Evolutionary conservation across 2,113 vertebrate genomes (phyloP).

Genomic region (Cheirogaleus medius): DNA sequence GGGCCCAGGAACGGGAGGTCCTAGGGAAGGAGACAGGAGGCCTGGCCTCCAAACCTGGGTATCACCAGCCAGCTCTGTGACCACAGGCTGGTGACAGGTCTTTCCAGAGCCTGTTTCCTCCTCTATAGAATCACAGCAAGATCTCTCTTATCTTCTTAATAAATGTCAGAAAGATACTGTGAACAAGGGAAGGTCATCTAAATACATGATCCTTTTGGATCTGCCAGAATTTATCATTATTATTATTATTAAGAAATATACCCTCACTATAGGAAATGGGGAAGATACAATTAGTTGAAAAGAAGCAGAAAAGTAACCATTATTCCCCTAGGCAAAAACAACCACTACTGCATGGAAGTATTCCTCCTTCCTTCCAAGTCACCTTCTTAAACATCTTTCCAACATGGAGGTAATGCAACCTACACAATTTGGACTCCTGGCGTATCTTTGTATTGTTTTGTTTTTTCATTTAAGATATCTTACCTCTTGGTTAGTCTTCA

Average conservation of each 20-base stretch:
- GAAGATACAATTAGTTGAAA: neutral
- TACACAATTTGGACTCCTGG: neutral
- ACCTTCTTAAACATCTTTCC: neutral
- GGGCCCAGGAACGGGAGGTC: neutral
- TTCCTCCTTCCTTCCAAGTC: neutral
- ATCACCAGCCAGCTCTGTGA: neutral
- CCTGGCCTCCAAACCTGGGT: too few species aligned
- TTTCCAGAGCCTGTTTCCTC: neutral
- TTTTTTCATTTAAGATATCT: neutral
- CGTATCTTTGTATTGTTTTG: neutral
- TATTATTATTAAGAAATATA: neutral
- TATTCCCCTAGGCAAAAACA: neutral
- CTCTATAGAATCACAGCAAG: neutral
- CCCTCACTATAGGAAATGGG: neutral
- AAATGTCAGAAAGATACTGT: neutral
- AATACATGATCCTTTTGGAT: neutral
- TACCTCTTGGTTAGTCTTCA: slow-evolving; percentile 80
- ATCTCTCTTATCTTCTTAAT: neutral
- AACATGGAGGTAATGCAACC: neutral
- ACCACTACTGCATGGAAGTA: accelerated
- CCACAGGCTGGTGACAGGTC: accelerated
- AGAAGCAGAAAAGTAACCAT: neutral
- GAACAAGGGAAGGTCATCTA: neutral
- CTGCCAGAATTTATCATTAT: neutral
- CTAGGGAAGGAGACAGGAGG: neutral